Conservation (phyloP, 2,113 vertebrate genomes). For the Dolichotis patagonum region DNA sequence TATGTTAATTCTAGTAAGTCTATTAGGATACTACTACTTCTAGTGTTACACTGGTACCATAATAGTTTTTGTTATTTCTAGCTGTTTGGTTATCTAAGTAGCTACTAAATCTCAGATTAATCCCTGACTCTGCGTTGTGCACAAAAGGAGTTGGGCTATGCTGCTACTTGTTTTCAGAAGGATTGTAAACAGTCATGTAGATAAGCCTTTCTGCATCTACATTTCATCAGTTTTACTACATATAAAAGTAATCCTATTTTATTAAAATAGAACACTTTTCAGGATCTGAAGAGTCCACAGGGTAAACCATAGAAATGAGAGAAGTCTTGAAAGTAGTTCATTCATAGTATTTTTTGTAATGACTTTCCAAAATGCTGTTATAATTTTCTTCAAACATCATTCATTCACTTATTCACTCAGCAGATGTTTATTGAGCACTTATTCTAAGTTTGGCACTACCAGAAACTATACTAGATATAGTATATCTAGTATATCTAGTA, state of each 20-base stretch:
- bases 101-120: not conserved
- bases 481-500: too few relatives aligned
- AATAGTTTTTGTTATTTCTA: not conserved
- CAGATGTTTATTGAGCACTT: not conserved
- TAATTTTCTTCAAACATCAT: not conserved
- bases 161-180: not conserved
- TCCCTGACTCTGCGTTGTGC: not conserved
- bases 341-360: not conserved
- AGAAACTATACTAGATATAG: not conserved
- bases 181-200: not conserved
- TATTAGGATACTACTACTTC: not conserved
- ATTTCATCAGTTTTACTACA: not conserved
- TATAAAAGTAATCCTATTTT: not conserved
- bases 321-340: not conserved
- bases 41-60: accelerated
- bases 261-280: not conserved
- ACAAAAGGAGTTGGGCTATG: not conserved
- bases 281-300: not conserved
- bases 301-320: not conserved
- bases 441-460: not conserved
- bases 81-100: not conserved
- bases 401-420: not conserved
- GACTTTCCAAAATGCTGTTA: not conserved
- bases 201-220: not conserved
- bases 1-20: slow-evolving; percentile 6